Percentiles rank a stretch among this genome's conserved stretches.
Evolutionary conservation across 2,113 vertebrate species (phyloP).

Genomic region (Microtus richardsoni): DNA sequence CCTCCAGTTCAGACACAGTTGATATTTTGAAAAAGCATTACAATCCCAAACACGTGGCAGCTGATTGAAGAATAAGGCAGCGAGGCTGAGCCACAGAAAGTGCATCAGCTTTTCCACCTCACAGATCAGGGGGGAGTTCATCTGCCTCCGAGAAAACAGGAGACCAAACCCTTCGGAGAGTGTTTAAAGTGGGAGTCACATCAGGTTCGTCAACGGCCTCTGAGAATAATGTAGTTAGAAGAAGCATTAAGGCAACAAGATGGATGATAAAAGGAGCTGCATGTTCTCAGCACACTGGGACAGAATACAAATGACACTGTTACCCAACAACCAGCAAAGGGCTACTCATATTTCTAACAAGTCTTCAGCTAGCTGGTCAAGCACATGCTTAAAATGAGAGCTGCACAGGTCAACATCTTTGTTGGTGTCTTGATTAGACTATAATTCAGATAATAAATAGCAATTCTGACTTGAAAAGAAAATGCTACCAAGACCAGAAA

Average conservation of each 20-base stretch:
- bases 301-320: constrained; percentile 54
- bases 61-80: constrained; percentile 16
- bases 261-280: constrained; percentile 34
- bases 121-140: background rate
- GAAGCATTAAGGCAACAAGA: constrained; percentile 19
- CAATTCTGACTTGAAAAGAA: constrained; percentile 65
- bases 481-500: constrained; percentile 58
- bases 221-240: constrained; percentile 51
- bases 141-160: background rate
- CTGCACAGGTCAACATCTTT: constrained; percentile 68
- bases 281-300: constrained; percentile 33
- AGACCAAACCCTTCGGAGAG: background rate
- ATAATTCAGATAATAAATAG: constrained; percentile 76
- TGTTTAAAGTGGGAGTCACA: constrained; percentile 58
- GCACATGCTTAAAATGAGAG: constrained; percentile 68
- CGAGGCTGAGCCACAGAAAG: constrained; percentile 17
- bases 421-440: constrained; percentile 70
- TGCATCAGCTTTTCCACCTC: background rate
- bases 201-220: constrained; percentile 37
- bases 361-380: constrained; percentile 73
- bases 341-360: constrained; percentile 50
- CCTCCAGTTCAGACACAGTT: background rate
- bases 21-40: background rate
- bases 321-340: constrained; percentile 57
- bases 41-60: background rate